phyloP scores from a whole-genome alignment of 2,888 invertebrate species.

The Lithophane leautieri region DNA sequence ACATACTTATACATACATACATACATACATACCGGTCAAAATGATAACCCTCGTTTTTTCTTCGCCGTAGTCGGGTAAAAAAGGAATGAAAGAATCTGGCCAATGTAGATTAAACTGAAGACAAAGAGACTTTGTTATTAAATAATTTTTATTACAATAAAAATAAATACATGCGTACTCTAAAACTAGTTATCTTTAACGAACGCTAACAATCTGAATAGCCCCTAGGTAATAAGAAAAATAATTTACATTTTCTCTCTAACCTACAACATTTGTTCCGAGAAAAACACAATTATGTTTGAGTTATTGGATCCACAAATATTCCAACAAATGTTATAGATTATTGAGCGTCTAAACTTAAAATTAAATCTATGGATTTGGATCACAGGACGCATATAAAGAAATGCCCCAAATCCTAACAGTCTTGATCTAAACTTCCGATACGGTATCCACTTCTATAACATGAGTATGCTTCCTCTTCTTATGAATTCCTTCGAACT shows the following conservation, averaged over 20 bases:
- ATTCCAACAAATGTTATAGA: slow-evolving; percentile 34
- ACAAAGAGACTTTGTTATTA: slow-evolving; percentile 6
- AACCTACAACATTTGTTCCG: slow-evolving; percentile 36
- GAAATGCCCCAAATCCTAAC: slow-evolving; percentile 45
- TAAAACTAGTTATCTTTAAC: slow-evolving; percentile 54
- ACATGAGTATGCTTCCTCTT: slow-evolving; percentile 85
- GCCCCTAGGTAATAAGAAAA: slow-evolving; percentile 52
- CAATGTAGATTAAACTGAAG: background rate
- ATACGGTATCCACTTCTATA: slow-evolving; percentile 84
- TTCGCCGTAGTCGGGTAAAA: too few species aligned
- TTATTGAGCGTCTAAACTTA: slow-evolving; percentile 31
- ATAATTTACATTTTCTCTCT: slow-evolving; percentile 63
- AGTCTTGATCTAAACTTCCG: slow-evolving; percentile 74
- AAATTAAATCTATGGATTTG: slow-evolving; percentile 36
- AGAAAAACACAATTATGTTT: background rate
- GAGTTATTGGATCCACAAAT: background rate
- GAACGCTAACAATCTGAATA: slow-evolving; percentile 52
- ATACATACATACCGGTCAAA: too few species aligned
- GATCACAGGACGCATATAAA: slow-evolving; percentile 9
- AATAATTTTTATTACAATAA: slow-evolving; percentile 52
- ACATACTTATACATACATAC: too few species aligned
- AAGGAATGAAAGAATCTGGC: background rate
- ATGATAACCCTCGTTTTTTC: too few species aligned
- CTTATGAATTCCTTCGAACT: slow-evolving; percentile 86
- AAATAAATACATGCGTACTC: slow-evolving; percentile 60